phyloP scores from a whole-genome alignment of 2,888 invertebrate species.

The Carterocephalus palaemon region DNA sequence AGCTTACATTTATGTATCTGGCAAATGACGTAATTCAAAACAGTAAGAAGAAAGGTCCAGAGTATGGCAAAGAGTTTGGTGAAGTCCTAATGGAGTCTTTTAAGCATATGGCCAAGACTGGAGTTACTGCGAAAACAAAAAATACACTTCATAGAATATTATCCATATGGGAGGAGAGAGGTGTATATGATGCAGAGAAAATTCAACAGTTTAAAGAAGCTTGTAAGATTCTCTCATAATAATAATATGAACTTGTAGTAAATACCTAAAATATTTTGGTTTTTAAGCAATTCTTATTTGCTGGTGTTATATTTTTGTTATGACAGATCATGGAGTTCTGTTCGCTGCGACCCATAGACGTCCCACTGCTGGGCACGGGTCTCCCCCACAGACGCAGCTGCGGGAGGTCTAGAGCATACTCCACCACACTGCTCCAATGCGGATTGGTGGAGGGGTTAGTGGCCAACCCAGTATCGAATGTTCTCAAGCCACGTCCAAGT shows the following conservation, averaged over 20 bases:
- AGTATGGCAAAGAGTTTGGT: slow-evolving; percentile 94
- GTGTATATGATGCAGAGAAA: slow-evolving; percentile 89
- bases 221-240: slow-evolving; percentile 43
- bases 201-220: slow-evolving; percentile 88
- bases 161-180: slow-evolving; percentile 95
- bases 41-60: slow-evolving; percentile 97
- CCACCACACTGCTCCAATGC: too few species aligned
- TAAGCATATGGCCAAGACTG: slow-evolving; percentile 86
- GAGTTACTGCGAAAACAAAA: slow-evolving; percentile 89
- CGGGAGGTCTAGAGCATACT: too few species aligned
- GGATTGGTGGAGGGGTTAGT: too few species aligned
- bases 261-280: not conserved
- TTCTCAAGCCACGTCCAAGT: too few species aligned
- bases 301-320: too few species aligned
- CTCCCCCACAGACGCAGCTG: too few species aligned
- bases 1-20: slow-evolving; percentile 96
- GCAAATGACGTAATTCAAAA: slow-evolving; percentile 99
- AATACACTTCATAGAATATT: slow-evolving; percentile 89
- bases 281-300: too few species aligned
- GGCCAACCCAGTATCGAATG: too few species aligned
- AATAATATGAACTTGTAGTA: slow-evolving; percentile 2
- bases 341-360: too few species aligned
- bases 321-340: too few species aligned
- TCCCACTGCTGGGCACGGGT: too few species aligned
- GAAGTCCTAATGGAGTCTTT: slow-evolving; percentile 89